Evolutionary conservation across 2,797 vertebrate genomes (phyloP), one percentile per base, ranked within the genome.

Genomic region (Myotis pilosus): DNA sequence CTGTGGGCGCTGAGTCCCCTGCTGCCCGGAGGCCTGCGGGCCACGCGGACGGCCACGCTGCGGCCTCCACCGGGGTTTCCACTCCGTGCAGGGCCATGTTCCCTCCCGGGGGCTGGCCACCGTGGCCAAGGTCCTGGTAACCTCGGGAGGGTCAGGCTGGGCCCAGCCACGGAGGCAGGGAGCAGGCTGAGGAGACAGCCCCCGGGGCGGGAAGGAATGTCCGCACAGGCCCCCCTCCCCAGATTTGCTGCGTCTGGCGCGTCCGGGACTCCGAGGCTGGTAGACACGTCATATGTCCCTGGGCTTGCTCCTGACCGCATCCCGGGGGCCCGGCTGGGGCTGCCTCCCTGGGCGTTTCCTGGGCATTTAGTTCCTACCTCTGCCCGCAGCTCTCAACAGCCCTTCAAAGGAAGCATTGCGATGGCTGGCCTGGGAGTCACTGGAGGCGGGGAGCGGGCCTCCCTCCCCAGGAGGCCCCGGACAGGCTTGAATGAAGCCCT

Each of bases 201-300:
- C 3, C 5, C 17, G 15, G 10, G 17, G 12, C 0, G 15, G 44
- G 62, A 51, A 30, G 17, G 60, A 33, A 28, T 1, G 8, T 22
- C 1, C 12, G 36, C 28, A 60, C 1, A 2, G 76, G 20, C 22
- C 1, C 30, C 0, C 19, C 55, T 53, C 33, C 0, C 47, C 8
- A 15, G 8, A 5, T 20, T 83, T 4, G 4, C 55, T 22, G 30
- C 0, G 0, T n/a, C 7, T 28, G 82, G 68, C 7, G 4, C 69
- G 8, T 4, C n/a, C 19, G 6, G 75, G 71, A 81, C 28, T 47
- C 66, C 20, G 0, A 36, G 51, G 47, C 13, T 3, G 36, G 15
- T 4, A 5, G 71, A 19, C 36, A 0, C 0, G 0, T 1, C 3
- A 17, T 0, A 0, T 4, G 2, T 10, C 23, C 7, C n/a, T 10